Base-by-base conservation (phyloP, 2,797 vertebrate species). In the Etheostoma perlongum region DNA sequence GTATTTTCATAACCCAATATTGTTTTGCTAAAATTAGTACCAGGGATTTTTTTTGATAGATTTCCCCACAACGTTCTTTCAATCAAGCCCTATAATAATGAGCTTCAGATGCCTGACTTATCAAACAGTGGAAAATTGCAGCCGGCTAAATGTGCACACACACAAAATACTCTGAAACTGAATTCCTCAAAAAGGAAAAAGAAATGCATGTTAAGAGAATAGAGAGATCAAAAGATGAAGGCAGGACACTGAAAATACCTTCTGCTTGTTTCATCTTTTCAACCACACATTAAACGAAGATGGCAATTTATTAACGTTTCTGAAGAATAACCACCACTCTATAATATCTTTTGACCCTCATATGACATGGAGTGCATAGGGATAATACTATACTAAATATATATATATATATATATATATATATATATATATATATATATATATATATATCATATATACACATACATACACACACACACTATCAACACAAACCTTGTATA, bases 341-440 rank as follows among this genome's bases (percentile, higher is more conserved):
- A 84, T 54, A 78, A 81, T 58, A 71, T 63, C 30, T 54, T 60
- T 46, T 86, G 57, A 73, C 76, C 74, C 77, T 72, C 3, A 25
- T 19, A 48, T 36, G 48, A 61, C 1, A 6, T 40, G n/a, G 18
- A 62, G 67, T 15, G 25, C 23, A 40, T 6, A 33, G 27, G 46
- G 72, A 72, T 72, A 83, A 88, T 62, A 5, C 46, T 23, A 23
- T 23, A 23, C 21, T 23, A n/a, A n/a, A 23, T 23, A 23, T 23
- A 25, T 25, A 2, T 25, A 25, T 25, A 25, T 2, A 25, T 25
- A 25, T 25, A 25, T 25, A 25, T 25, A 25, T 25, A 25, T 25
- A 25, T 25, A 25, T 25, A 25, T 25, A 25, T 25, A 25, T 25
- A 25, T 25, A 25, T 25, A 25, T 25, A 25, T 25, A 25, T 25